phyloP scores from a whole-genome alignment of 2,888 invertebrate genomes.

The Trachelus troglodyta region DNA sequence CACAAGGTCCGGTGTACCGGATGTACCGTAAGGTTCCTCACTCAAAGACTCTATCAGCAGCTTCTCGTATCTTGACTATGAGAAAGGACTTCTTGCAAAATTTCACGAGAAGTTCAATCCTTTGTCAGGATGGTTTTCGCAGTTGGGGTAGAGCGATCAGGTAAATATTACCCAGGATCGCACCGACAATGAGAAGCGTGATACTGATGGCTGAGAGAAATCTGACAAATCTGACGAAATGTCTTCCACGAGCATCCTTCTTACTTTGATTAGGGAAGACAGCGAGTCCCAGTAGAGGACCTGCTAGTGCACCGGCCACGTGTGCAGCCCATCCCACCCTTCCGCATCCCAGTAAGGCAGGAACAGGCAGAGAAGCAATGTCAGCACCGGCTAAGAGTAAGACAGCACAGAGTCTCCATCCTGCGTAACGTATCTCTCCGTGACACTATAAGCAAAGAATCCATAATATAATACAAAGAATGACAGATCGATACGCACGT shows the following conservation, averaged over 20 bases:
- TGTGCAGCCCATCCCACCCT: conserved; percentile 79
- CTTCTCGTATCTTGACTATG: conserved; percentile 60
- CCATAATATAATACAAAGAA: not conserved
- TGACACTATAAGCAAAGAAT: conserved; percentile 52
- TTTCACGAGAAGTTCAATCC: conserved; percentile 59
- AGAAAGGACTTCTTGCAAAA: conserved; percentile 61
- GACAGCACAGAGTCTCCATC: conserved; percentile 68
- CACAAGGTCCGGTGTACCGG: not conserved
- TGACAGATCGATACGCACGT: not conserved
- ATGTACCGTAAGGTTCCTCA: conserved; percentile 25
- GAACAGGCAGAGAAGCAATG: conserved; percentile 68
- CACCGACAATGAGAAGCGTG: conserved; percentile 58
- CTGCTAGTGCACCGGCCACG: conserved; percentile 75
- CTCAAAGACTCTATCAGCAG: conserved; percentile 59
- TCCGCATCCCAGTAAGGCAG: conserved; percentile 58
- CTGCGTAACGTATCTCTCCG: conserved; percentile 61
- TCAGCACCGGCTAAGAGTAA: conserved; percentile 75
- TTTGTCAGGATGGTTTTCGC: conserved; percentile 61
- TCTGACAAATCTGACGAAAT: conserved; percentile 61
- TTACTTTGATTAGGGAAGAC: conserved; percentile 66
- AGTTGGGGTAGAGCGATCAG: conserved; percentile 61
- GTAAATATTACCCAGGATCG: conserved; percentile 61
- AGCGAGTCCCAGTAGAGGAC: conserved; percentile 74
- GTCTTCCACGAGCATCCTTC: conserved; percentile 58
- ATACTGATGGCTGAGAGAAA: conserved; percentile 58